Percentiles rank a stretch among this genome's conserved stretches.
Conservation (phyloP, 2,797 vertebrate species). For the Saxicola maurus region DNA sequence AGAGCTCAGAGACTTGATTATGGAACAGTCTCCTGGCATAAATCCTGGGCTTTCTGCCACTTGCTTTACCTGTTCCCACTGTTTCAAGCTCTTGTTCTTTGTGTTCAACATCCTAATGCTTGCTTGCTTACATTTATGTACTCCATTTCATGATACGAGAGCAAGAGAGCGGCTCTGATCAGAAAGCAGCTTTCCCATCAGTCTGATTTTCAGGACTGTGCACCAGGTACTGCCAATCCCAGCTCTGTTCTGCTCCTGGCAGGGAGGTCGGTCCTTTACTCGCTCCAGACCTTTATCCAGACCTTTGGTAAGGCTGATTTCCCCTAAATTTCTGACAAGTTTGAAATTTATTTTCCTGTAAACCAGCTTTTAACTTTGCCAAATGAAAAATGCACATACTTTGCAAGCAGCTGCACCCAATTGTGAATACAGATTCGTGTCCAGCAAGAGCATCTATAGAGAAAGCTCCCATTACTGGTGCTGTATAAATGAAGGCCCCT, state of each 20-base stretch:
- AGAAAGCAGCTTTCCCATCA: background rate
- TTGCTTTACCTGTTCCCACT: conserved; percentile 30
- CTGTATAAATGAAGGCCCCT: background rate
- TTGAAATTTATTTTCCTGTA: background rate
- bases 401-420: background rate
- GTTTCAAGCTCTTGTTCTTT: background rate
- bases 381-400: background rate
- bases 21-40: conserved; percentile 28
- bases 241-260: background rate
- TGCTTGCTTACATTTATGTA: background rate
- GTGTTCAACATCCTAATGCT: background rate
- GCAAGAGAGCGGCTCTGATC: background rate
- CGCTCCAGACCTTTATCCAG: background rate
- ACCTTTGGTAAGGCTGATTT: background rate
- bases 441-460: background rate
- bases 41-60: conserved; percentile 13
- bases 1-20: background rate
- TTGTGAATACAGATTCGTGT: background rate
- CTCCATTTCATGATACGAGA: background rate
- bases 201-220: background rate
- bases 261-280: background rate
- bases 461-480: rapidly evolving
- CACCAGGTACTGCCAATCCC: background rate
- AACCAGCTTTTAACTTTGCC: background rate
- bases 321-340: background rate